Base-by-base conservation (phyloP, 2,888 invertebrate genomes). In the Brenthis daphne region DNA sequence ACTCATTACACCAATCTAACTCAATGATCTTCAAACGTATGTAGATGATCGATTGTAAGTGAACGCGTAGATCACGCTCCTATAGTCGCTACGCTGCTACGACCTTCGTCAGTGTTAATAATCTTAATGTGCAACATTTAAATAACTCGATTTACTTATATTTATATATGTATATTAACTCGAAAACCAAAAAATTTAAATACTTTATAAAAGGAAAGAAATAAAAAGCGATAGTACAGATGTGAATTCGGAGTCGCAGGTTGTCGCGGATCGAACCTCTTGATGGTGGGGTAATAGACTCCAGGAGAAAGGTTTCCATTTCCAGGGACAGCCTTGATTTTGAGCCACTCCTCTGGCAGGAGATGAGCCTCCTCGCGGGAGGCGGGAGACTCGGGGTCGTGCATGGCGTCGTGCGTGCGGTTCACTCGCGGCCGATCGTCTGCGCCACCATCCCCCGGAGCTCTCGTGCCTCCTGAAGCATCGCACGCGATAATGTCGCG, bases 281-380 rank as follows among this genome's bases (percentile, higher is more conserved):
- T 92, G 84, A 80, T 86, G 43, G 86, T 89, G 60, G 93, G 93
- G 82, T 92, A 93, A 86, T 93, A 93, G 75, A 93, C 83, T 74
- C 92, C 92, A 6, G 93, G 93, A 37, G 93, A 90, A 69, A 93
- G 89, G 80, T 88, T 92, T 64, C 93, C 93, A 73, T 93, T 93
- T 73, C 76, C 83, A 20, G 87, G 79, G 13, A 90, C 89, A 0
- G 88, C 70, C 77, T 91, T 92, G 74, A 90, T 83, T 87, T 92
- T 92, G 76, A 90, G 89, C 93, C 93, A 93, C 71, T 92, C 90
- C 73, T 91, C 91, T 48, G 93, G 90, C 56, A 93, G 86, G 75
- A 93, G 89, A 37, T 93, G 92, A 16, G 87, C 73, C 82, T 93
- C 93, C 83, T 93, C 93, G 74, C 90, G 91, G 79, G 86, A 85